Evolutionary conservation across 2,888 invertebrate species (phyloP), one percentile per base, ranked within the genome.

Genomic region (Xanthia togata): DNA sequence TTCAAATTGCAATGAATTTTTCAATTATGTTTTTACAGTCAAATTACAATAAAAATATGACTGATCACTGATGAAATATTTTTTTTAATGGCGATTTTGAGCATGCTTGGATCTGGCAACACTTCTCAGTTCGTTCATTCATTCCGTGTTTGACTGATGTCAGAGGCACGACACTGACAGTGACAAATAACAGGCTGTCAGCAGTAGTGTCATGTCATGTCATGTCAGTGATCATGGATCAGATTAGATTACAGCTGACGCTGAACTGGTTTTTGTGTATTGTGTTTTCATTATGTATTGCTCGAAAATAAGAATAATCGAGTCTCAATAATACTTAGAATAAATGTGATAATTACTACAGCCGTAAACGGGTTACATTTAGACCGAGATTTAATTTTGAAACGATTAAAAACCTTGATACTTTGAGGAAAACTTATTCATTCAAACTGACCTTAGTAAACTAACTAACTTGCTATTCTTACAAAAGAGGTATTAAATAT

Each of bases 361-460:
- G 57, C 5, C 12, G 14, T 38, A 35, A 14, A 50, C 23, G 23
- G 31, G 14, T 57, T 57, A 50, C 4, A 64, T 26, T 38, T 2
- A 55, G 4, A 31, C 8, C 0, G 0, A 35, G 1, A 50, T 35
- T 17, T 31, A 41, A 17, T 35, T 26, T 57, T 50, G 0, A 68
- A 50, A 50, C 9, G 0, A 17, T 44, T 72, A 23, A 78, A 79
- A 53, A 62, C 6, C 14, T 5, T 12, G 26, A 23, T n/a, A 26
- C 26, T n/a, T 26, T 9, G 23, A 50, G 14, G 9, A 55, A 57
- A 74, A 63, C 23, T 11, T 47, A 67, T 26, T 57, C 1, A 35
- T 67, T 70, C 2, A 23, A 55, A 44, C 12, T 70, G 65, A 70
- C 82, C 80, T 77, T 65, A 55, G 8, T 53, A 65, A 62, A 70